phyloP scores from a whole-genome alignment of 2,113 vertebrate genomes.

The Vulpes vulpes region DNA sequence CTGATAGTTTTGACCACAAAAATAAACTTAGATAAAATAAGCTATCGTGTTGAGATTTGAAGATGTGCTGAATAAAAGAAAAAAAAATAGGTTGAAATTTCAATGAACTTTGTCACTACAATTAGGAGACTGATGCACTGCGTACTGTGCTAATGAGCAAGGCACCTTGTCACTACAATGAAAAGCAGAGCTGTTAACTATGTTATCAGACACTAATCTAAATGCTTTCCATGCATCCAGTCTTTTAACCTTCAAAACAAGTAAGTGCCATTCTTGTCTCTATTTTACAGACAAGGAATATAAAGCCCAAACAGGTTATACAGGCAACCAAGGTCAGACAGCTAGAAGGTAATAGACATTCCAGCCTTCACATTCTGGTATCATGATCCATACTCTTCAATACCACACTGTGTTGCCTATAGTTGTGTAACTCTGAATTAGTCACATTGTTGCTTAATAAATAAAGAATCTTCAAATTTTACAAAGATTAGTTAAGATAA shows the following conservation, averaged over 20 bases:
- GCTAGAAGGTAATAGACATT: neutral
- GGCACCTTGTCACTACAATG: neutral
- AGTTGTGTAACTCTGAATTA: neutral
- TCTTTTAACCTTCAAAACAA: neutral
- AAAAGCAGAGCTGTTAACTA: neutral
- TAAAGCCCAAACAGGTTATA: neutral
- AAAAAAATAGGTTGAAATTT: neutral
- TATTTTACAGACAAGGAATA: neutral
- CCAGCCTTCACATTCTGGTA: neutral
- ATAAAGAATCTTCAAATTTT: neutral
- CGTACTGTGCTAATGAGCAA: no score
- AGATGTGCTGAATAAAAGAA: neutral
- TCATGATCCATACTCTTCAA: neutral
- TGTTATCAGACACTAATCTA: neutral
- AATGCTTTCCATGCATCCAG: neutral
- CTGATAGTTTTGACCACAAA: neutral
- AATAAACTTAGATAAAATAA: neutral
- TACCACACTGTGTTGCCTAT: neutral
- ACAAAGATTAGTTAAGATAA: neutral
- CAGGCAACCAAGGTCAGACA: neutral
- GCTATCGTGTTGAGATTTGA: neutral
- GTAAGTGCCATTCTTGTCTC: constrained; percentile 8
- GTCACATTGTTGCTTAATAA: neutral
- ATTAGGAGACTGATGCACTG: neutral
- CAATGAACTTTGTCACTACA: neutral